A percentile compares a stretch with the other conserved stretches of the same genome.
Conservation (phyloP, 2,797 vertebrate genomes). For the Ibycter americanus region DNA sequence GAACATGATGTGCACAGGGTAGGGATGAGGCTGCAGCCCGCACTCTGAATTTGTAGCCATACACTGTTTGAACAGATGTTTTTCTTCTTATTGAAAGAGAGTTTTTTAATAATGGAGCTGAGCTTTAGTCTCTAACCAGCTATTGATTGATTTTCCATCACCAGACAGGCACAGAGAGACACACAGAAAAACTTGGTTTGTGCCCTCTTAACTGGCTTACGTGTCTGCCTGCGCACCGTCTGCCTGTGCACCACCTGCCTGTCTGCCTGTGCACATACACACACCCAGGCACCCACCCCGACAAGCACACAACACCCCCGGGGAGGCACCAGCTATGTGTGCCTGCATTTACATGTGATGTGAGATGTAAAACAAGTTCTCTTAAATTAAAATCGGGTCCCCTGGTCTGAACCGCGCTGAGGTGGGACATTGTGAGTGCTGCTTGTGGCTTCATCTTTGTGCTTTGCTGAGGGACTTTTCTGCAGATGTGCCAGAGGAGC, state of each 20-base stretch:
- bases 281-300: not conserved
- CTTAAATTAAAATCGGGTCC: not conserved
- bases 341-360: not conserved
- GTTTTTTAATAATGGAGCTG: constrained; percentile 42
- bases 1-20: not conserved
- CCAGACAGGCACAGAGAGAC: not conserved
- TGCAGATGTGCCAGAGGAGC: not conserved
- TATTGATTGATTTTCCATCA: constrained; percentile 42
- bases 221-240: not conserved
- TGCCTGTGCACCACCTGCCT: not conserved
- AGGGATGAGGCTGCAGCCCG: not conserved
- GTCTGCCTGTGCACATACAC: not conserved
- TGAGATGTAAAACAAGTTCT: not conserved
- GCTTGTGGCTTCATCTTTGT: not conserved
- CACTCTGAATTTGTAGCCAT: not conserved
- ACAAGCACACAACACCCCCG: not conserved
- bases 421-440: not conserved
- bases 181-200: not conserved
- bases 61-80: constrained; percentile 25
- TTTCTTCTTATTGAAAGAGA: constrained; percentile 27
- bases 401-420: not conserved
- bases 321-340: not conserved
- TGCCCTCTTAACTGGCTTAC: not conserved
- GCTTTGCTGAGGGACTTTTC: not conserved
- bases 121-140: constrained; percentile 43